Evolutionary conservation across 2,888 invertebrate genomes (phyloP).

Genomic region (Achlya flavicornis): DNA sequence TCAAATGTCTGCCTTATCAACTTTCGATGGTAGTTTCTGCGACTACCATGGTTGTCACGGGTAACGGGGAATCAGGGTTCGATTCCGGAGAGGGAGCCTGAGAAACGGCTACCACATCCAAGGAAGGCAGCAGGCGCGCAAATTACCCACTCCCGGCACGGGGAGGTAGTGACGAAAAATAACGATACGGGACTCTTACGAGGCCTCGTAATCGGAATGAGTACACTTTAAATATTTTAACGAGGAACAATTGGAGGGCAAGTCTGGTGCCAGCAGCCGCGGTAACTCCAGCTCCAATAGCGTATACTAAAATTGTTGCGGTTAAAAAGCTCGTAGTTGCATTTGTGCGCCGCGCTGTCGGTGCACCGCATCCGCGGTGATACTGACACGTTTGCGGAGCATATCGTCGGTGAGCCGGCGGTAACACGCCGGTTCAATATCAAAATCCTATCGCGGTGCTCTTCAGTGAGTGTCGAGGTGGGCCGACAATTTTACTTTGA

Average conservation of each 20-base stretch:
- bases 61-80: no score
- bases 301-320: constrained; percentile 89
- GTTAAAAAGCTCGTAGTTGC: constrained; percentile 86
- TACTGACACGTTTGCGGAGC: constrained; percentile 53
- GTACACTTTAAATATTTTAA: constrained; percentile 83
- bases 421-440: constrained; percentile 49
- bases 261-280: constrained; percentile 88
- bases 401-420: constrained; percentile 54
- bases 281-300: constrained; percentile 88
- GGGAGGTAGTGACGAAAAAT: constrained; percentile 87
- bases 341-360: constrained; percentile 75
- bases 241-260: constrained; percentile 86
- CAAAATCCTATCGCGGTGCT: constrained; percentile 49
- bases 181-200: constrained; percentile 85
- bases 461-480: constrained; percentile 51
- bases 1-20: no score
- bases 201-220: constrained; percentile 84
- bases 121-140: constrained; percentile 89
- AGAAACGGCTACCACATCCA: constrained; percentile 88
- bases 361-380: constrained; percentile 70
- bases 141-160: constrained; percentile 52
- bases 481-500: constrained; percentile 85
- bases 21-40: no score
- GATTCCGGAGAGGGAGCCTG: constrained; percentile 89
- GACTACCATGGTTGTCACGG: no score